Percentiles rank a stretch among this genome's conserved stretches.
These are phyloP conservation scores for Periophthalmodon schlosseri DNA, from an alignment of 2,113 vertebrate genomes.

Conservation along the genomic window DNA sequence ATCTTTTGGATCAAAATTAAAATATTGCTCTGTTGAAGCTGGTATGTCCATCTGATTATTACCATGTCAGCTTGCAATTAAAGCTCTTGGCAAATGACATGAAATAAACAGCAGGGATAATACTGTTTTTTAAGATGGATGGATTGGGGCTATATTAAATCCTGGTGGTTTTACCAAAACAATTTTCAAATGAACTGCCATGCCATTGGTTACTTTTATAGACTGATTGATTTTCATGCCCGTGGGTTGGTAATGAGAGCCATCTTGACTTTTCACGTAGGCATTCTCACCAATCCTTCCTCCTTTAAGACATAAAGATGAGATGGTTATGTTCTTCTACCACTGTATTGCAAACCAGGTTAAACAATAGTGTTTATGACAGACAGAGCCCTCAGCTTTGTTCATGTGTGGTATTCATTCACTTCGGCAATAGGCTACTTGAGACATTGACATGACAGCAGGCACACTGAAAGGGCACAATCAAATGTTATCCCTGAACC, in stretches of 20 bases:
- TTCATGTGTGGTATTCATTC: too few relatives aligned
- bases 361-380: too few relatives aligned
- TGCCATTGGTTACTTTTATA: conserved; percentile 24
- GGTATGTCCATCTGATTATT: conserved; percentile 36
- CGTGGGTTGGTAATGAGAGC: too few relatives aligned
- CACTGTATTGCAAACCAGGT: too few relatives aligned
- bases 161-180: conserved; percentile 27
- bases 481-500: too few relatives aligned
- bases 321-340: background rate
- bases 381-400: too few relatives aligned
- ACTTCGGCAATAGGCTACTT: too few relatives aligned
- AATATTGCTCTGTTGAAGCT: conserved; percentile 22
- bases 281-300: too few relatives aligned
- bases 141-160: conserved; percentile 22
- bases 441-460: too few relatives aligned
- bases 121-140: conserved; percentile 29
- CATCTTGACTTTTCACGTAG: too few relatives aligned
- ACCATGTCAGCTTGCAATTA: conserved; percentile 15
- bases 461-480: too few relatives aligned
- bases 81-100: conserved; percentile 1
- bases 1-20: conserved; percentile 6
- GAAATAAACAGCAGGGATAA: conserved; percentile 21
- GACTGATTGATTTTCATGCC: conserved; percentile 14
- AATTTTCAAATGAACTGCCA: conserved; percentile 38
- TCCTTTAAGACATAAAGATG: background rate